phyloP scores from a whole-genome alignment of 2,888 invertebrate species.

The Drosophila kuntzei region DNA sequence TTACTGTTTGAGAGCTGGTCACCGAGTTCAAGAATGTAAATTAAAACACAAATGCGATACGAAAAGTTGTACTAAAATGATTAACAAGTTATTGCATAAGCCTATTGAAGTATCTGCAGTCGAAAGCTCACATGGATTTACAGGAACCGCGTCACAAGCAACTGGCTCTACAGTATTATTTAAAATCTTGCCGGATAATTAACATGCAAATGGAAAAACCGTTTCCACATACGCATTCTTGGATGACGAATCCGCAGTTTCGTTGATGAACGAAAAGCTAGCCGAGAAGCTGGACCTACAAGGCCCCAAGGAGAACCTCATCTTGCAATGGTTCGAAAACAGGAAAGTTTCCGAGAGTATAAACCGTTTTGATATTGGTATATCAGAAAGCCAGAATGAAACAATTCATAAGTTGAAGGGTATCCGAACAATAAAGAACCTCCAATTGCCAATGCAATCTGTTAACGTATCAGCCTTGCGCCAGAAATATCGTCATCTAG shows the following conservation, averaged over 20 bases:
- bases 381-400: too few species aligned
- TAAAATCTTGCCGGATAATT: not conserved
- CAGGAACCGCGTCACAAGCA: not conserved
- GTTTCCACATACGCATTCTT: not conserved
- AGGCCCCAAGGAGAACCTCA: not conserved
- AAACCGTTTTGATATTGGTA: too few species aligned
- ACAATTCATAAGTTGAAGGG: too few species aligned
- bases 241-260: not conserved
- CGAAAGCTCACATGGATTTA: not conserved
- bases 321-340: not conserved
- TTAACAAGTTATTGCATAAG: too few species aligned
- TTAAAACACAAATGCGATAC: too few species aligned
- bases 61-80: too few species aligned
- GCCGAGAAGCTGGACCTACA: not conserved
- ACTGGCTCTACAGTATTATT: not conserved
- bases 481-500: too few species aligned
- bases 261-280: not conserved
- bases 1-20: not conserved
- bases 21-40: not conserved
- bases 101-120: too few species aligned
- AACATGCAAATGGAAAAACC: not conserved
- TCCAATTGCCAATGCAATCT: too few species aligned
- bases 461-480: too few species aligned
- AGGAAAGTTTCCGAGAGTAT: too few species aligned
- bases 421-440: too few species aligned